Evolutionary conservation across 2,797 vertebrate species (phyloP).

Genomic region (Aselliscus stoliczkanus): DNA sequence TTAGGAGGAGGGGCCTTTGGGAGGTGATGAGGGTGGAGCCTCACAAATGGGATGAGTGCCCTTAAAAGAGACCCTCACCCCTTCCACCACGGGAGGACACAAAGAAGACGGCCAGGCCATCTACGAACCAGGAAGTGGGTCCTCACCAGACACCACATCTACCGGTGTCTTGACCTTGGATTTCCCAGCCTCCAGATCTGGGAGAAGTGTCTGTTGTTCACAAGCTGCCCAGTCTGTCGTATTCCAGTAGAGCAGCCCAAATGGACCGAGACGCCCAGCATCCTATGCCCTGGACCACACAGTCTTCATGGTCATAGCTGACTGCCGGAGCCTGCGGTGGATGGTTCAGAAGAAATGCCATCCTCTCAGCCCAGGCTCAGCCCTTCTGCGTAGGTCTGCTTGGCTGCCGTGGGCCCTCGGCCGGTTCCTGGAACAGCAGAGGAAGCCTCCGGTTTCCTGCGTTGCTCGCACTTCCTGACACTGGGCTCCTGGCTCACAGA

Average conservation of each 20-base stretch:
- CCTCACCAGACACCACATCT: neutral
- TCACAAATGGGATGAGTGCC: neutral
- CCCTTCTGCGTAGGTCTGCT: accelerated
- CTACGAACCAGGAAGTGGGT: neutral
- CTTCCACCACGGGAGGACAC: neutral
- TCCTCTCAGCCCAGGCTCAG: neutral
- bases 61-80: neutral
- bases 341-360: neutral
- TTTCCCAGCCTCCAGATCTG: neutral
- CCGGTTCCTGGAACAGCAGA: neutral
- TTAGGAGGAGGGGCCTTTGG: neutral
- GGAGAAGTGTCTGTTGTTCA: neutral
- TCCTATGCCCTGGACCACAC: neutral
- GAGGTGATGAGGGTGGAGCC: too few species aligned
- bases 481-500: neutral
- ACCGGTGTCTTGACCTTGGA: neutral
- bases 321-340: accelerated
- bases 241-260: neutral
- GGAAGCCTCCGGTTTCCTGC: neutral
- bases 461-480: neutral
- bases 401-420: neutral
- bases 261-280: accelerated
- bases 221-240: neutral
- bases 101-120: neutral
- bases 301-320: neutral